Base-by-base conservation (phyloP, 2,888 invertebrate genomes). In the Pharmacophagus antenor region DNA sequence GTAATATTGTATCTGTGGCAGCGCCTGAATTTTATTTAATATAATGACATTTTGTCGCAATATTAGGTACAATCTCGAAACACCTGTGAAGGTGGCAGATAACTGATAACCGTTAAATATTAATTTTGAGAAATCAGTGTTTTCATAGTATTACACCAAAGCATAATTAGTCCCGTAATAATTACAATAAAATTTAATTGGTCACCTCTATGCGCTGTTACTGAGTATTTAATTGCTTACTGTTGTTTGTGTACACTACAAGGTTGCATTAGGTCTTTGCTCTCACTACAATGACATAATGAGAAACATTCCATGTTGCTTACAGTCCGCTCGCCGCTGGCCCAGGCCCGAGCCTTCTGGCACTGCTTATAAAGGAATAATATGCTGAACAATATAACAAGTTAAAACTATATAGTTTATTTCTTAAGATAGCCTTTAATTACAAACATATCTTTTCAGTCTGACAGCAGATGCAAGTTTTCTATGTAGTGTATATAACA, bases 401-500 rank as follows among this genome's bases (percentile, higher is more conserved):
- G 76, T 80, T 71, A 79, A 73, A 78, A 78, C 75, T 83, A 74
- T 82, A 77, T 80, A 77, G 73, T 81, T 84, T 88, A 88, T 85
- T 82, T 85, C 80, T 71, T 85, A 88, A 86, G 85, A 82, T 87
- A 88, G 84, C 76, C 79, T 82, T 80, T 85, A 84, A 69, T 78
- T 78, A 82, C 79, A 85, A 82, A 89, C 87, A 87, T 88, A 87
- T 88, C 84, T 84, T 76, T 82, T 82, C 85, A 85, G 83, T 85
- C 85, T 84, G 86, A 84, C 74, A 79, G 73, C 82, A 80, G 84
- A 86, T 83, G 88, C 89, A 89, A 89, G 90, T 89, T 90, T 89
- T 89, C 89, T 85, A 76, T 89, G 89, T 89, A 89, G 89, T 88
- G 84, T 88, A 88, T 82, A 77, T 79, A 78, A 80, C 78, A 78